Base-by-base conservation (phyloP, 1,140 invertebrate species). In the Drosophila pectinifera region DNA sequence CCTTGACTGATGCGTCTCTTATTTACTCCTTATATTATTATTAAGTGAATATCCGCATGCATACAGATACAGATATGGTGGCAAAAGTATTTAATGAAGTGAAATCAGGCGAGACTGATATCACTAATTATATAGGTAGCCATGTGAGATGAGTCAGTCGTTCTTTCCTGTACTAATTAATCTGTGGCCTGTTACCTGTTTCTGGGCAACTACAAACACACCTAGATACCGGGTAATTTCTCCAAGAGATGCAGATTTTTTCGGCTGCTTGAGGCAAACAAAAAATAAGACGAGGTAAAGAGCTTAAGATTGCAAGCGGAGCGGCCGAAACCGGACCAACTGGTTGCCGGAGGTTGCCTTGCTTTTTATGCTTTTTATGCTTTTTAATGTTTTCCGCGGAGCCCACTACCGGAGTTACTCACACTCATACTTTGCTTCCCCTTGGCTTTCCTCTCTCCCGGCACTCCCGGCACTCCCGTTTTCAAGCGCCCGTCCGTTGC, bases 341-440 rank as follows among this genome's bases (percentile, higher is more conserved):
- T 68, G 59, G 64, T 65, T 68, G 46, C 20, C 36, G 36, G 28
- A 42, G 59, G 64, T 68, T 49, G 64, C 36, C 34, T 18, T 51
- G 16, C 7, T 24, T 61, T 45, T 45, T n/a, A n/a, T n/a, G n/a
- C n/a, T n/a, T n/a, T n/a, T 28, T 31, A 3, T 43, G 10, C 34
- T n/a, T n/a, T n/a, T n/a, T n/a, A n/a, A n/a, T n/a, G n/a, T 39
- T 59, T 11, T 34, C 58, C 31, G 58, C 10, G 20, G 13, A 34
- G 64, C 41, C 70, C 51, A 83, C 80, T 82, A 82, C 80, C 43
- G 80, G 80, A 82, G 80, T 82, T 82, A 82, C 80, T 79, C 80
- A 78, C 81, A n/a, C n/a, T n/a, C n/a, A n/a, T n/a, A 65, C 69
- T 74, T 63, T 22, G 48, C 26, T 13, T 31, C 48, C 26, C 13